These are phyloP conservation scores for Oscheius myriophilus DNA, from an alignment of 2,888 invertebrate species.

Conservation along the genomic window DNA sequence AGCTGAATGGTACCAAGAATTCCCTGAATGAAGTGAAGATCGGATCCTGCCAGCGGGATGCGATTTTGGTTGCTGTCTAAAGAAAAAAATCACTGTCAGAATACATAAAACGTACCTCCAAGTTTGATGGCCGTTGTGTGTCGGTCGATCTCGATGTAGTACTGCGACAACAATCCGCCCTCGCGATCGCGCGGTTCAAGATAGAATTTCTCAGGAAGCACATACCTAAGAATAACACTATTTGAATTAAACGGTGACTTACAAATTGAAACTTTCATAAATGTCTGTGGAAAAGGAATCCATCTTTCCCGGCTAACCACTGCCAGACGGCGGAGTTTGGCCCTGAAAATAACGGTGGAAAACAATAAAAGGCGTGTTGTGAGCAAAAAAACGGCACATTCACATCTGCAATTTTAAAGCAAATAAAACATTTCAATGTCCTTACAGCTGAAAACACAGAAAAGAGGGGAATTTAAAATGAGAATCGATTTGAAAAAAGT, in stretches of 20 bases:
- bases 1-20: conserved; percentile 66
- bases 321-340: neutral
- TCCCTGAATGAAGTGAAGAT: conserved; percentile 64
- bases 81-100: neutral
- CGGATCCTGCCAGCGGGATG: conserved; percentile 57
- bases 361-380: neutral
- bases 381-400: too few relatives aligned
- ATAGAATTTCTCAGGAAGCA: conserved; percentile 62
- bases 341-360: neutral
- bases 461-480: too few relatives aligned
- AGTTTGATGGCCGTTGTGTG: conserved; percentile 44
- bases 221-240: conserved; percentile 33
- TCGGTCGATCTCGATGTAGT: conserved; percentile 64
- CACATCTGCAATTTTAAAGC: neutral
- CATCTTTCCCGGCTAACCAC: neutral
- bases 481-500: neutral
- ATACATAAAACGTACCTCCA: conserved; percentile 29
- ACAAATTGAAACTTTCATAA: conserved; percentile 57
- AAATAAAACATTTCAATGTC: neutral
- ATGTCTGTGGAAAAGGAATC: conserved; percentile 39
- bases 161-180: conserved; percentile 49
- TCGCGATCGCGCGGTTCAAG: conserved; percentile 63
- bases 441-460: neutral
- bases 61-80: conserved; percentile 26
- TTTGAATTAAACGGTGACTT: conserved; percentile 10